A percentile compares a stretch with the other conserved stretches of the same genome.
Evolutionary conservation across 2,888 invertebrate species (phyloP).

Genomic region (Euplexia lucipara): DNA sequence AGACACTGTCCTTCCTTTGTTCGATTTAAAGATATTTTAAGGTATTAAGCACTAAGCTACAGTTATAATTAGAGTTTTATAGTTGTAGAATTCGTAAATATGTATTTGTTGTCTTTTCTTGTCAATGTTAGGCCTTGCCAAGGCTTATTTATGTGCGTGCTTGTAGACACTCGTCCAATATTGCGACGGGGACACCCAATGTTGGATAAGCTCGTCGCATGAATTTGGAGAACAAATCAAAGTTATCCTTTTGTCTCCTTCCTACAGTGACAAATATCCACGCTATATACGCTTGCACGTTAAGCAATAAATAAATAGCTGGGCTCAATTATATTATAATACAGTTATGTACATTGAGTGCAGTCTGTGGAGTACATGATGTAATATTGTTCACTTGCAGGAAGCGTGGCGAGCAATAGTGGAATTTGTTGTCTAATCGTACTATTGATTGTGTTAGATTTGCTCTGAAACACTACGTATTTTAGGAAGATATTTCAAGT

Average conservation of each 20-base stretch:
- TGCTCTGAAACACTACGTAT: slow-evolving; percentile 49
- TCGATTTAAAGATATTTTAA: no score
- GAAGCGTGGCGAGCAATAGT: slow-evolving; percentile 30
- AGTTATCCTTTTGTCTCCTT: slow-evolving; percentile 16
- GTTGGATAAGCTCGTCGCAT: no score
- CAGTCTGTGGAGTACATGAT: slow-evolving; percentile 30
- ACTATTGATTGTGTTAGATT: slow-evolving; percentile 47
- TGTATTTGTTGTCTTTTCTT: no score
- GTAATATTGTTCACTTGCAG: slow-evolving; percentile 40
- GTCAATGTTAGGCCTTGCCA: no score
- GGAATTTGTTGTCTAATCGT: slow-evolving; percentile 43
- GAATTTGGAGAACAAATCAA: neutral
- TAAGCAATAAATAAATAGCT: slow-evolving; percentile 62
- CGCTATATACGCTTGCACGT: slow-evolving; percentile 43
- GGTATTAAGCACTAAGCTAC: no score
- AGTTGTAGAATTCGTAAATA: no score
- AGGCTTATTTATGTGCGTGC: no score
- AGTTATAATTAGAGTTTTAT: no score
- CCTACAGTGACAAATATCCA: slow-evolving; percentile 22
- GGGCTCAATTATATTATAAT: slow-evolving; percentile 64
- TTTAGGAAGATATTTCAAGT: neutral
- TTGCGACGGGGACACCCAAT: no score
- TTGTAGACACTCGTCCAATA: no score
- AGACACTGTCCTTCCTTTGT: no score
- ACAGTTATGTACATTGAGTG: slow-evolving; percentile 55